phyloP scores from a whole-genome alignment of 2,888 invertebrate species.

The Homarus gammarus region DNA sequence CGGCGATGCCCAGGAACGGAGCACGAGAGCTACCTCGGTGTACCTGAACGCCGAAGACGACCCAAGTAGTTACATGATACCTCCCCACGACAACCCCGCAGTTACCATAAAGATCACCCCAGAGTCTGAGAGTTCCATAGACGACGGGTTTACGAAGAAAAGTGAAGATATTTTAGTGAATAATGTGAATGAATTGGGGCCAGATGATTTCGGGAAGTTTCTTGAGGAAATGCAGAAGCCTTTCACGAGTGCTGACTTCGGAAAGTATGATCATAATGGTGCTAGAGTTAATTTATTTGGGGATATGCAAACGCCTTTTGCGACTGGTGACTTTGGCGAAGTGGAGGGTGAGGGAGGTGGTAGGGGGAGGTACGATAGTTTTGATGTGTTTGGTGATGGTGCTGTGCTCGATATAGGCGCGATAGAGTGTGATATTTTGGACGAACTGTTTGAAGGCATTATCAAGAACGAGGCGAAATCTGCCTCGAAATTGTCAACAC shows the following conservation, averaged over 20 bases:
- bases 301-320: neutral
- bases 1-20: slow-evolving; percentile 25
- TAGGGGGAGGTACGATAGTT: neutral
- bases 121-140: neutral
- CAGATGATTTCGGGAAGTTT: slow-evolving; percentile 11
- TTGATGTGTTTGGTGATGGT: neutral
- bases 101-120: slow-evolving; percentile 31
- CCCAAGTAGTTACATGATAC: neutral
- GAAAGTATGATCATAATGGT: neutral
- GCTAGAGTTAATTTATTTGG: neutral
- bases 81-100: neutral
- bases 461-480: slow-evolving; percentile 5
- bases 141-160: neutral
- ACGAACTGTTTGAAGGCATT: slow-evolving; percentile 33
- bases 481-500: neutral
- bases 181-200: neutral
- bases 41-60: slow-evolving; percentile 6
- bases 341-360: neutral
- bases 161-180: neutral
- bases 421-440: slow-evolving; percentile 40
- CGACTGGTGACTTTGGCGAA: neutral
- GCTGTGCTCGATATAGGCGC: slow-evolving; percentile 15
- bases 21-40: slow-evolving; percentile 11
- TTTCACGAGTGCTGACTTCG: neutral
- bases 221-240: slow-evolving; percentile 14